These are phyloP conservation scores for Leucosticte australis DNA, from an alignment of 2,113 vertebrate genomes.

Conservation along the genomic window DNA sequence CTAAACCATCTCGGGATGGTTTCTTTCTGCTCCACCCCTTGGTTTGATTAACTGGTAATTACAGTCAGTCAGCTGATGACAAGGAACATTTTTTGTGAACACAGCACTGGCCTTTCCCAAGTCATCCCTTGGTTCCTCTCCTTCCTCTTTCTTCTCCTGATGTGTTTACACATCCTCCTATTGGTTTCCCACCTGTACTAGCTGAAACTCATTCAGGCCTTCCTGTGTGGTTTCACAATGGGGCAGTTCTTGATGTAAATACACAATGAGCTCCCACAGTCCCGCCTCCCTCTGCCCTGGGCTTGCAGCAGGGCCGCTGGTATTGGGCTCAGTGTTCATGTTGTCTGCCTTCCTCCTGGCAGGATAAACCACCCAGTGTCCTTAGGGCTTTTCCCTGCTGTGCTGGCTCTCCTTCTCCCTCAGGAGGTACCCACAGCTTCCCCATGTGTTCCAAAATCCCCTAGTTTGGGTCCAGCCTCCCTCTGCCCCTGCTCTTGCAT, in stretches of 20 bases:
- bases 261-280: fast-evolving
- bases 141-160: slow-evolving; percentile 14
- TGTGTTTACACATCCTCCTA: not conserved
- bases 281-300: not conserved
- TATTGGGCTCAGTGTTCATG: fast-evolving
- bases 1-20: not conserved
- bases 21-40: not conserved
- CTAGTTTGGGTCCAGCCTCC: not conserved
- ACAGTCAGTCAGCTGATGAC: not conserved
- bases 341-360: not conserved
- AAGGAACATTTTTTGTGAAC: not conserved
- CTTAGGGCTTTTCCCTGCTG: not conserved
- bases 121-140: not conserved
- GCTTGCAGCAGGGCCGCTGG: not conserved
- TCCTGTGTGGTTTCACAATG: not conserved
- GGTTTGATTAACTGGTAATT: not conserved
- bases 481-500: not conserved
- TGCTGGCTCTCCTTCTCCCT: not conserved
- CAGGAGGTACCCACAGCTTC: not conserved
- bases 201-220: not conserved
- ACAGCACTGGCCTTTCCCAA: not conserved
- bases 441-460: fast-evolving
- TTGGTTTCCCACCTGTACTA: not conserved
- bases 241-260: not conserved
- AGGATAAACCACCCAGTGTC: not conserved